phyloP scores from a whole-genome alignment of 2,888 invertebrate species.

The Augochlorella aurata region DNA sequence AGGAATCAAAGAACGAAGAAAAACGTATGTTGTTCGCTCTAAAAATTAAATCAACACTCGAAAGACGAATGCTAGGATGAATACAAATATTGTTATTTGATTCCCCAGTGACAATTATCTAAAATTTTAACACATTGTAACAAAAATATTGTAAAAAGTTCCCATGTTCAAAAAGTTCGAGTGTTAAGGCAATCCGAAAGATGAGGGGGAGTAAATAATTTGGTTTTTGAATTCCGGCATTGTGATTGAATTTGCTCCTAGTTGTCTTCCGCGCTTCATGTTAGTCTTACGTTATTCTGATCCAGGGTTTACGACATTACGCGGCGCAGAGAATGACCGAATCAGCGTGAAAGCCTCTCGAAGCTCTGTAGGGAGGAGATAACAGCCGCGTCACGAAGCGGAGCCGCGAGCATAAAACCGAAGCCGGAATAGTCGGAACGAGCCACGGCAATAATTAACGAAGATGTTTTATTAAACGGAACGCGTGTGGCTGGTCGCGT shows the following conservation, averaged over 20 bases:
- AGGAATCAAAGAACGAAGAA: too few relatives aligned
- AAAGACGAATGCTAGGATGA: too few relatives aligned
- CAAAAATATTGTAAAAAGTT: too few relatives aligned
- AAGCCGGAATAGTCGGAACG: slow-evolving; percentile 26
- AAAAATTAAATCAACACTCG: neutral
- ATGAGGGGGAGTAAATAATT: neutral
- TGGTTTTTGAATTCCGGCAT: neutral
- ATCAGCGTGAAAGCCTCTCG: slow-evolving; percentile 44
- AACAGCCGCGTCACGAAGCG: slow-evolving; percentile 29
- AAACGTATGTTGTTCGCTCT: too few relatives aligned
- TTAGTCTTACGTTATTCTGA: slow-evolving; percentile 23
- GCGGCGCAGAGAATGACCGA: slow-evolving; percentile 34
- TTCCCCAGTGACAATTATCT: too few relatives aligned
- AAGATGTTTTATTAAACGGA: slow-evolving; percentile 56
- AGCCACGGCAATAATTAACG: slow-evolving; percentile 50
- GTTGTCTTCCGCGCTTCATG: neutral
- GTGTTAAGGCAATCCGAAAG: too few relatives aligned
- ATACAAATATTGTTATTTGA: too few relatives aligned
- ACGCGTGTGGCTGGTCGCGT: slow-evolving; percentile 27
- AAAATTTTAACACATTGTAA: too few relatives aligned
- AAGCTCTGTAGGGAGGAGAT: slow-evolving; percentile 8
- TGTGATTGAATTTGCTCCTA: neutral
- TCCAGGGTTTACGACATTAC: slow-evolving; percentile 43
- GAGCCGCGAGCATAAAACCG: slow-evolving; percentile 37
- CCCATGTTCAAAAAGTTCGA: too few relatives aligned